These are phyloP conservation scores for Diplodus puntazzo DNA, from an alignment of 2,797 vertebrate species.

Conservation along the genomic window DNA sequence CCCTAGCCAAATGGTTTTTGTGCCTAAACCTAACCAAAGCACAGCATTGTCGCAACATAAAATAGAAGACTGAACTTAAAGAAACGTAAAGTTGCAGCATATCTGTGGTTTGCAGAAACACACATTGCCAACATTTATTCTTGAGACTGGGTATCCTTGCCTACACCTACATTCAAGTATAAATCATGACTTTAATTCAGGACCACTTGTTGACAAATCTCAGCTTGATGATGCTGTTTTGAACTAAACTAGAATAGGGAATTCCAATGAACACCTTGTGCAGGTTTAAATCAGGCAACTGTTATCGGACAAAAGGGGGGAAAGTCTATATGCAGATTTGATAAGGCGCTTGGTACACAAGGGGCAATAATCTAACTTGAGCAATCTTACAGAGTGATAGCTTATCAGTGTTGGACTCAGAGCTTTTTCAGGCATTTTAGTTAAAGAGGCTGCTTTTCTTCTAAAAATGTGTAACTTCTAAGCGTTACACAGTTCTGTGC, in stretches of 20 bases:
- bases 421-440: slow-evolving; percentile 13
- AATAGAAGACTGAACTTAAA: no score
- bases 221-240: not conserved
- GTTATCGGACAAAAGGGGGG: slow-evolving; percentile 41
- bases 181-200: not conserved
- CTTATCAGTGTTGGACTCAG: slow-evolving; percentile 61
- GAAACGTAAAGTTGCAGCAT: no score
- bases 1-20: no score
- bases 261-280: not conserved
- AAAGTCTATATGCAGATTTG: slow-evolving; percentile 63
- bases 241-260: not conserved
- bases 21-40: no score
- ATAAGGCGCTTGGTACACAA: slow-evolving; percentile 58
- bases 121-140: no score
- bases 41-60: no score
- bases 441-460: not conserved
- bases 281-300: not conserved
- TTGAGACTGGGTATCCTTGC: no score
- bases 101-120: no score
- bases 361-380: slow-evolving; percentile 19
- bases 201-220: not conserved
- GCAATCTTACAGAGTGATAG: slow-evolving; percentile 50
- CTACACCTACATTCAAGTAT: not conserved
- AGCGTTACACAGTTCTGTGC: not conserved
- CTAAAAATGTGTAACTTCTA: not conserved